Conservation (phyloP, 2,113 vertebrate genomes). For the Micronycteris hirsuta region DNA sequence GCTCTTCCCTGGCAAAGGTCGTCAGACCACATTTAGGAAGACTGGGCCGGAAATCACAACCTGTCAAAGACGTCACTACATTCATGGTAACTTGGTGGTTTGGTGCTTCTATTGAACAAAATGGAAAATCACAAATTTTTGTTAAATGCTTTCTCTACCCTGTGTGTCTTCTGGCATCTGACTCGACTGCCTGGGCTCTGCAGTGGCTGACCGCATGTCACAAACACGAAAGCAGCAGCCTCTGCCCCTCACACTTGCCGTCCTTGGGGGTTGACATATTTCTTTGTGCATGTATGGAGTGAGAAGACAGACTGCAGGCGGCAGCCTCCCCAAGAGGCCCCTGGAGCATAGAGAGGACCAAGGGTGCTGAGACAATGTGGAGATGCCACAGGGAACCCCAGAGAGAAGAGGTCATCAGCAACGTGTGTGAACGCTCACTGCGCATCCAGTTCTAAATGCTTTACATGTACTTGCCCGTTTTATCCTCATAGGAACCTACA, state of each 20-base stretch:
- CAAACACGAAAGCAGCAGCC: background rate
- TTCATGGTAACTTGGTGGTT: background rate
- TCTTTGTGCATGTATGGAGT: background rate
- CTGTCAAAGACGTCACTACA: background rate
- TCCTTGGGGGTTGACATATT: fast-evolving
- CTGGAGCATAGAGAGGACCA: background rate
- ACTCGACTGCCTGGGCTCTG: background rate
- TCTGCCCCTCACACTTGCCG: background rate
- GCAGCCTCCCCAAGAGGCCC: background rate
- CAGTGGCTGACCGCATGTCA: background rate
- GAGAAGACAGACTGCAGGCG: background rate
- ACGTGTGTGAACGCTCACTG: fast-evolving
- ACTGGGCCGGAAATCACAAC: background rate
- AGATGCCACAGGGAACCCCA: background rate
- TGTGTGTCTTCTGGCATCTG: background rate
- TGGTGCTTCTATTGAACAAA: background rate
- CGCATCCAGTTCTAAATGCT: background rate
- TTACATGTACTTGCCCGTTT: background rate
- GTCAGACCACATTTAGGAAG: background rate
- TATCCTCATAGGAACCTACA: background rate
- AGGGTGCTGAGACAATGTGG: background rate
- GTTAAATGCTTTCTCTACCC: background rate
- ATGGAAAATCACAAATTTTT: background rate
- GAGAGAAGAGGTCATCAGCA: background rate
- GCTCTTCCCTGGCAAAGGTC: background rate